Percentiles rank a stretch among this genome's conserved stretches.
Evolutionary conservation across 2,113 vertebrate species (phyloP).

Genomic region (Phylloscopus whistleri): DNA sequence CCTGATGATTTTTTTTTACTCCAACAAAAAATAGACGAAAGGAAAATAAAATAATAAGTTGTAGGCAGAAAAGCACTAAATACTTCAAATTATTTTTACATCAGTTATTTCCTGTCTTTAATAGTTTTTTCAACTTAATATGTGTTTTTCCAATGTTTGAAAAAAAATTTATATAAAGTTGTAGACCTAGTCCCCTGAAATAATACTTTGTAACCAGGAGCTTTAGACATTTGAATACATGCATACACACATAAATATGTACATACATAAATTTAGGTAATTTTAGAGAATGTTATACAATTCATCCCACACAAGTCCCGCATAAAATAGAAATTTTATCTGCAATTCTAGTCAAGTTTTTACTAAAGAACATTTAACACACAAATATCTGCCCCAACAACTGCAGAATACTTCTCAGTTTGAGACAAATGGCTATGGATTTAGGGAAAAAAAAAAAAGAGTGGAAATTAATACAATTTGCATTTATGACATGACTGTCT

Average conservation of each 20-base stretch:
- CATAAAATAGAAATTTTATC: not conserved
- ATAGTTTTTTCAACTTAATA: not conserved
- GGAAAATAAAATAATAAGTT: not conserved
- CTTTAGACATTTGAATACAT: not conserved
- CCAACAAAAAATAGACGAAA: not conserved
- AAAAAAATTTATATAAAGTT: not conserved
- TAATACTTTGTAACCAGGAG: not conserved
- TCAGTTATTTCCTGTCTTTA: not conserved
- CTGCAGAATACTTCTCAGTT: not conserved
- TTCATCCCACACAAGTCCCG: accelerated
- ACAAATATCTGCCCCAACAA: not conserved
- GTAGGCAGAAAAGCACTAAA: not conserved
- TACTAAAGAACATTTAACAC: not conserved
- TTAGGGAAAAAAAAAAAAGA: not conserved
- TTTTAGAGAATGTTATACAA: not conserved
- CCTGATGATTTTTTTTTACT: not conserved
- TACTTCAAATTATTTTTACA: not conserved
- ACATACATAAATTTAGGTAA: not conserved
- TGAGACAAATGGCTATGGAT: not conserved
- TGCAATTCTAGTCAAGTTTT: not conserved
- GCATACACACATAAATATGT: accelerated
- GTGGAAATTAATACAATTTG: not conserved
- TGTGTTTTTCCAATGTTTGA: not conserved
- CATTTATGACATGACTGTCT: not conserved
- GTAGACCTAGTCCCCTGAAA: not conserved